phyloP scores from a whole-genome alignment of 2,888 invertebrate genomes.

The Epirrhoe alternata region DNA sequence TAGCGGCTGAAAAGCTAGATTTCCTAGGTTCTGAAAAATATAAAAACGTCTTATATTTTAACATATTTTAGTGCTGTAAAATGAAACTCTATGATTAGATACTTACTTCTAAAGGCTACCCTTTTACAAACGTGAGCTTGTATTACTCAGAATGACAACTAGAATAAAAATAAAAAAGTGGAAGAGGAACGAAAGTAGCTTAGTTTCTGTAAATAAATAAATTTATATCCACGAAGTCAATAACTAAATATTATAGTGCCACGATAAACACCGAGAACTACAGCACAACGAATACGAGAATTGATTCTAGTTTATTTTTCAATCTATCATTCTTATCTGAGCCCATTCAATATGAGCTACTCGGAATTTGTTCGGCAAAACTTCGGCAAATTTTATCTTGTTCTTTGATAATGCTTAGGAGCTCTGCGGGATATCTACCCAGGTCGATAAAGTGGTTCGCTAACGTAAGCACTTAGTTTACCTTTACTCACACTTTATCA shows the following conservation, averaged over 20 bases:
- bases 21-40: too few relatives aligned
- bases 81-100: too few relatives aligned
- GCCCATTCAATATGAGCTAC: constrained; percentile 47
- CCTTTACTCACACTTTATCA: not conserved
- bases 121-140: too few relatives aligned
- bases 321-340: constrained; percentile 50
- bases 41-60: too few relatives aligned
- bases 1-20: too few relatives aligned
- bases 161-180: too few relatives aligned
- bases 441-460: constrained; percentile 33
- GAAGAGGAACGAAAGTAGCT: not conserved
- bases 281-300: constrained; percentile 46
- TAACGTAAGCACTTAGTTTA: constrained; percentile 22
- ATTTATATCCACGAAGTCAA: not conserved
- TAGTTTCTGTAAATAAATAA: too few relatives aligned
- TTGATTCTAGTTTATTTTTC: constrained; percentile 55
- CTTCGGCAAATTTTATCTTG: constrained; percentile 36
- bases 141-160: too few relatives aligned
- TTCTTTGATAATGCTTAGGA: constrained; percentile 32
- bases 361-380: constrained; percentile 42
- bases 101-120: too few relatives aligned
- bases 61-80: too few relatives aligned
- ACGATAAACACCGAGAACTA: constrained; percentile 10
- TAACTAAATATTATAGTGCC: constrained; percentile 9
- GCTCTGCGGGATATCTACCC: constrained; percentile 21